Conservation (phyloP, 2,797 vertebrate genomes). For the Protosalanx chinensis region DNA sequence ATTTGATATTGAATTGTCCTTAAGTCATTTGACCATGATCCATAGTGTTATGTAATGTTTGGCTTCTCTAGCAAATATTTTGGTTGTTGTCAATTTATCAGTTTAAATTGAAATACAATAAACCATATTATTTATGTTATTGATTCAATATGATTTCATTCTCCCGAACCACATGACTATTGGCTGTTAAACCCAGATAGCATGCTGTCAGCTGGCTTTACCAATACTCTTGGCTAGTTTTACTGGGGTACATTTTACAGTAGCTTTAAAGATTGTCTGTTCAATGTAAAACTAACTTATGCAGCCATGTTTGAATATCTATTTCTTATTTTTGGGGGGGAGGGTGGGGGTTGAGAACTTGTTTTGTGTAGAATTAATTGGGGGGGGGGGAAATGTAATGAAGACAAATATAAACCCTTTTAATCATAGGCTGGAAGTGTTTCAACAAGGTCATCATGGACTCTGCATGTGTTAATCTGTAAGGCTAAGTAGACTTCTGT, state of each 20-base stretch:
- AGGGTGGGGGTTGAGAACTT: neutral
- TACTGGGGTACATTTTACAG: neutral
- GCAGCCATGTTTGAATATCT: conserved; percentile 27
- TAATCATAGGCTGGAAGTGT: conserved; percentile 34
- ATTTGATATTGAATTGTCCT: conserved; percentile 3
- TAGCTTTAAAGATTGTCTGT: neutral
- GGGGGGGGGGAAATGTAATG: conserved; percentile 22
- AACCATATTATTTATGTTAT: neutral
- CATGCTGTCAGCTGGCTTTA: too few relatives aligned
- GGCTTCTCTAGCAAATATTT: conserved; percentile 33
- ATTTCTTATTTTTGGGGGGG: conserved; percentile 15
- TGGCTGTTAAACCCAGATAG: too few relatives aligned
- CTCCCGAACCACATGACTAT: neutral
- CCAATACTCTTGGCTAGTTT: too few relatives aligned
- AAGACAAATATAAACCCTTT: conserved; percentile 25
- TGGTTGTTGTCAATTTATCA: neutral
- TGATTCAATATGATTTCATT: neutral
- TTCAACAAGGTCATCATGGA: conserved; percentile 28
- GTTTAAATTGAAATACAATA: neutral
- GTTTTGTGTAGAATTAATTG: neutral
- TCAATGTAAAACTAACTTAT: conserved; percentile 17
- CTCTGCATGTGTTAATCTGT: neutral
- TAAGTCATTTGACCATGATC: too few relatives aligned
- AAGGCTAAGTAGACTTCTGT: neutral
- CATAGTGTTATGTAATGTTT: conserved; percentile 10